Base-by-base conservation (phyloP, 23 tunicate genomes). In the Trididemnum nubilum region DNA sequence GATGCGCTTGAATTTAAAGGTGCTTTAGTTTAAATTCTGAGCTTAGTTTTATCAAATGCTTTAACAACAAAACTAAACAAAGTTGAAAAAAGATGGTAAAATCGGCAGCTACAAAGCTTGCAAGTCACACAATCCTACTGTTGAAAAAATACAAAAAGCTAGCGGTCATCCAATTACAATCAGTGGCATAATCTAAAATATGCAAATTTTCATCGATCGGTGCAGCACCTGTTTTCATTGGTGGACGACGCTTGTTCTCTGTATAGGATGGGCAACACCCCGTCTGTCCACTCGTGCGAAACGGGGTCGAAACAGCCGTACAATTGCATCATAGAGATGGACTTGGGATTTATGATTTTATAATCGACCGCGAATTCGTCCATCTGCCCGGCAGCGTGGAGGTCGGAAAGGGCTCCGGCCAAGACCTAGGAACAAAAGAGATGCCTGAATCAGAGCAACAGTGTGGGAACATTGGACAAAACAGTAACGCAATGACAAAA, bases 221-320 rank as follows among this genome's bases (percentile, higher is more conserved):
- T n/a, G n/a, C n/a, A 7, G 15, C 37, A 92, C 97, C 97, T 72
- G 86, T 92, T 86, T 0, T 84, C 88, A 49, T 80, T 83, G 70
- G 92, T 87, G 52, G 97, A 86, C 15, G 97, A 92, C 33, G 98
- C 98, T 61, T 94, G 98, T 64, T 94, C 90, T 80, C 98, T 65
- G 94, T 89, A 94, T 23, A 88, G 49, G 35, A 94, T 94, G n/a
- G 98, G 94, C 7, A 94, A 80, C 32, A 94, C 98, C 22, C 98
- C 98, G 57, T 94, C 98, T 22, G 98, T 84, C 98, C 98, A 94
- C 64, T 94, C 98, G 64, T 94, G 98, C 36, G 98, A 94, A 0
- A 87, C 84, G 0, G 98, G 94, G 66, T 94, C 98, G 34, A 94
- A 94, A 70, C 94, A 88, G 18, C 98, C 98, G 73, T 94, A 94